Evolutionary conservation across 2,888 invertebrate species (phyloP), one percentile per base, ranked within the genome.

Genomic region (Megaustenia siamemsis): DNA sequence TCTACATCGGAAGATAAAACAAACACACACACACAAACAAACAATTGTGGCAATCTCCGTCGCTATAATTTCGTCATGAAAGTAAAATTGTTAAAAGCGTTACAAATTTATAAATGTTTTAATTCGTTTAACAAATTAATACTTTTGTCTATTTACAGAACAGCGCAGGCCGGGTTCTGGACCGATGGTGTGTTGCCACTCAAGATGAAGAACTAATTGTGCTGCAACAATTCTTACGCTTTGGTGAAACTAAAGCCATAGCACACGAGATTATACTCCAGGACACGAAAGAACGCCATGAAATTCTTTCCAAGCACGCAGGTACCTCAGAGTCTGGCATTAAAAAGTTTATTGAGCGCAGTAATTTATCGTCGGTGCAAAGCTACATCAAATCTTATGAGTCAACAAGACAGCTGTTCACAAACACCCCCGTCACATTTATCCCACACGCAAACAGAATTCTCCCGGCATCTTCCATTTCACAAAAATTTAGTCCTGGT

Each of bases 201-300:
- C 95, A 96, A 92, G 97, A 97, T 94, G 98, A 98, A 95, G 97
- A 98, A 95, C 97, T 97, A 93, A 95, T 97, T 95, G 97, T 98
- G 90, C 95, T 98, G 89, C 97, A 97, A 94, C 97, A 98, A 95
- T 98, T 98, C 94, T 96, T 98, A 92, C 96, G 97, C 91, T 97
- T 97, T 92, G 97, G 97, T 92, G 97, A 97, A 95, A 98, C 97
- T 87, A 96, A 97, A 94, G 96, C 97, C 90, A 96, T 97, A 92
- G 96, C 96, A 90, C 96, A 96, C 90, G 96, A 95, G 94, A 95
- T 93, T 94, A 93, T 95, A 71, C 95, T 93, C 90, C 95, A 94
- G 83, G 93, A 93, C 87, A 93, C 92, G 1, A 89, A 91, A 78
- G 92, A 93, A 73, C 87, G 88, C 79, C 92, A 92, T 84, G 92